Base-by-base conservation (phyloP, 2,888 invertebrate genomes). In the Psylliodes chrysocephalus region DNA sequence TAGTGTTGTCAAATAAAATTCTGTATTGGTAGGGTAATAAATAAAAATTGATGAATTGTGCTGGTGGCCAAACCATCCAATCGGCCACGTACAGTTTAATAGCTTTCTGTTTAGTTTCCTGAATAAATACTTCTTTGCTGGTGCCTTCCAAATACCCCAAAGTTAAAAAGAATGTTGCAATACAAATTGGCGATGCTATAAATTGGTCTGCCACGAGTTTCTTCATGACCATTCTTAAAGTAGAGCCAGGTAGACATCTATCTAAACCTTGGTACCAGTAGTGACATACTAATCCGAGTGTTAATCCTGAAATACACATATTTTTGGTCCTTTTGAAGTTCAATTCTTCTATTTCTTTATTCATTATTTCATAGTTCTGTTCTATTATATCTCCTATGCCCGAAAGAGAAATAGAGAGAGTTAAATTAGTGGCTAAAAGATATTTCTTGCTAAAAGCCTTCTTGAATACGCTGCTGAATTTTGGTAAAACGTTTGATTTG, bases 11-110 rank as follows among this genome's bases (percentile, higher is more conserved):
- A 83, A 94, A 97, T 7, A 95, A 83, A 25, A 97, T 93, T 77
- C 96, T 86, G 80, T 88, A 96, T 73, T 85, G 89, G 6, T 91
- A 88, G 7, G 96, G 93, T 69, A 97, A 80, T 77, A 91, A 89
- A 80, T 91, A 94, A 82, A 97, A 97, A 81, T 96, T 97, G n/a
- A 97, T 84, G 40, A 94, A 84, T 81, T 97, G 96, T 0, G 95
- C 95, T 4, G 93, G 92, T 0, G 96, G 96, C 96, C 96, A 96
- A 19, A 96, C 88, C 4, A 93, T 78, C 93, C 95, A 96, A 80
- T 97, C 96, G 0, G 94, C 95, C 51, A 88, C 85, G 78, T 95
- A 95, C 8, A 96, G 83, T 70, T 85, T 88, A 85, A 88, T 87
- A 15, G 92, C 93, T 81, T 96, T 95, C 22, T 86, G 83, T 71